These are phyloP conservation scores for Podilymbus podiceps DNA, from an alignment of 2,113 vertebrate species.

Conservation along the genomic window DNA sequence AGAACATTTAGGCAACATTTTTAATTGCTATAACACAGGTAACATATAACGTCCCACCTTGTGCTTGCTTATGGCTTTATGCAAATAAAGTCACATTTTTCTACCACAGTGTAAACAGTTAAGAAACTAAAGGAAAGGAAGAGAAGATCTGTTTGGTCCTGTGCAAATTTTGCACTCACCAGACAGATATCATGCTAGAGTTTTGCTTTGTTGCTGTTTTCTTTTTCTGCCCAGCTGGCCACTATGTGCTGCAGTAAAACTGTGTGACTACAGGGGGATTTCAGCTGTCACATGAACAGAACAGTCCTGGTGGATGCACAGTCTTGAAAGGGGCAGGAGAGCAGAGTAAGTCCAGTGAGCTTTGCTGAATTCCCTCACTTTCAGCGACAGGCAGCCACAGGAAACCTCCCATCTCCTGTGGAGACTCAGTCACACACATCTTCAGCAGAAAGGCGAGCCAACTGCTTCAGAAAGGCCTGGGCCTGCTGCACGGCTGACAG, in stretches of 20 bases:
- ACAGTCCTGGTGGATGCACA: neutral
- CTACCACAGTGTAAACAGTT: rapidly evolving
- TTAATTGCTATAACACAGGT: neutral
- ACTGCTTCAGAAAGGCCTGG: neutral
- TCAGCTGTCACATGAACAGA: neutral
- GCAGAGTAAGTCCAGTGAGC: neutral
- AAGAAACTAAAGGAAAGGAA: neutral
- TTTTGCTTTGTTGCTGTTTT: neutral
- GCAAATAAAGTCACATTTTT: no score
- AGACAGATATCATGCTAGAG: no score
- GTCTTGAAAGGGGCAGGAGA: neutral
- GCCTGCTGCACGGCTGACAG: rapidly evolving
- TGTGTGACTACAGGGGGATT: neutral
- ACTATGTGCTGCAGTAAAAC: neutral
- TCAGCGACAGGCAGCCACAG: neutral
- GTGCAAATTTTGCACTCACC: neutral
- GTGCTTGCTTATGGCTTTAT: neutral
- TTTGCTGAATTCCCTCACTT: neutral
- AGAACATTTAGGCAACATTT: neutral
- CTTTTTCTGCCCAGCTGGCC: neutral
- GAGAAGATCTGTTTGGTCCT: neutral
- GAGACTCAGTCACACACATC: neutral
- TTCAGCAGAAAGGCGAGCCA: neutral
- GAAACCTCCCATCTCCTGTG: neutral
- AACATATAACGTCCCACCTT: neutral